Conservation (phyloP, 2,113 vertebrate species). For the Callipepla squamata region DNA sequence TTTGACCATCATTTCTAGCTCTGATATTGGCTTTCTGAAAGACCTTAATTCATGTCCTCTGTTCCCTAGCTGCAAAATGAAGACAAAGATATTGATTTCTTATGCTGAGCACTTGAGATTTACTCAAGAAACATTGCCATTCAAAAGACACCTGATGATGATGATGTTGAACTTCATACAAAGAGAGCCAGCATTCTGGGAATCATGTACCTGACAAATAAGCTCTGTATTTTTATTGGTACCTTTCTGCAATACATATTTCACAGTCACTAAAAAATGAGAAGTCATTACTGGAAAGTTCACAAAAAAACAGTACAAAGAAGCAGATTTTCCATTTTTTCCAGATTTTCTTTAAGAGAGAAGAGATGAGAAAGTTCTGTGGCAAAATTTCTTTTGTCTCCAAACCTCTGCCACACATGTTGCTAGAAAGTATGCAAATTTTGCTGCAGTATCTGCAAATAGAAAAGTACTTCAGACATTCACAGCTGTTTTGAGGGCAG, state of each 20-base stretch:
- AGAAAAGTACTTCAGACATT: not conserved
- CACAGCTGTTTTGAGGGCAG: not conserved
- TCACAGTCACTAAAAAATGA: not conserved
- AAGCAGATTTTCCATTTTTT: constrained; percentile 5
- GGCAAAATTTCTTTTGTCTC: not conserved
- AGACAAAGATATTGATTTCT: not conserved
- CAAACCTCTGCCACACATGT: not conserved
- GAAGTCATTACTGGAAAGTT: not conserved
- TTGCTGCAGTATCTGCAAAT: not conserved
- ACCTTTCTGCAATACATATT: not conserved
- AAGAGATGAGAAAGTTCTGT: not conserved
- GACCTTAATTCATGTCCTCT: not conserved
- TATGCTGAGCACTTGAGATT: not conserved
- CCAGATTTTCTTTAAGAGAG: not conserved
- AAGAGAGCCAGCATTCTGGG: not conserved
- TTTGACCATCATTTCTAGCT: not conserved
- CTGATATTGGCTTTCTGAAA: not conserved
- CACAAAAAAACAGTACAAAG: not conserved
- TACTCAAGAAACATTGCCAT: not conserved
- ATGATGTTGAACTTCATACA: not conserved
- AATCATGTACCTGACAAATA: not conserved
- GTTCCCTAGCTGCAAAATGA: not conserved
- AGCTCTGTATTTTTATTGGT: not conserved
- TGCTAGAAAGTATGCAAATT: not conserved
- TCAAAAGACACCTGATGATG: not conserved